Evolutionary conservation across 2,888 invertebrate species (phyloP), one percentile per base, ranked within the genome.

Genomic region (Automeris io): DNA sequence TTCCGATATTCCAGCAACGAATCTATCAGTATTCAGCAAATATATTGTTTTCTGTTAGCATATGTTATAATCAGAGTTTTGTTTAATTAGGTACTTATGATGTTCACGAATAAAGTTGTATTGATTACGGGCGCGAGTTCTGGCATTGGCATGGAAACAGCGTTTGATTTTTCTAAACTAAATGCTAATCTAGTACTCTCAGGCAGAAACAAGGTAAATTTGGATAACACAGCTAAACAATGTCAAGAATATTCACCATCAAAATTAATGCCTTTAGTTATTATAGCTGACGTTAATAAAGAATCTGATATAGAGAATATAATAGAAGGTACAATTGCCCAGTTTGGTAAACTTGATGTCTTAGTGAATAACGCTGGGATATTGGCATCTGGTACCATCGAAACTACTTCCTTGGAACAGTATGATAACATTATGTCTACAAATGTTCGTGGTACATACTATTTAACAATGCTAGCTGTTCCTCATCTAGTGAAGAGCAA

Each of bases 291-390:
- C 48, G 61, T 91, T 18, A 90, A 89, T 1, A 90, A 90, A 42
- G 91, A 93, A 63, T 71, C 65, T 2, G 93, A 93, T 51, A 79
- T 88, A 0, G 86, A 89, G 57, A 78, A 77, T 13, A 88, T 94
- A 39, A 62, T 94, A 1, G 87, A 90, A 2, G 76, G 88, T 22
- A 92, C 93, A 0, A 73, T 95, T 2, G 72, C 88, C 21, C 88
- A 90, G 49, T 92, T 87, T 57, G 88, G 90, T 2, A 89, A 88
- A 61, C 71, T 95, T 4, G 92, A 95, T 79, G 88, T 94, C 16
- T 70, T 95, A 22, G 86, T 95, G 0, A 95, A 96, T 65, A 95
- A 93, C 77, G 96, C 96, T 32, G 96, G 96, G 2, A 89, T 92
- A 31, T 62, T 95, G 26, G 91, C 90, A 54, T 62, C 70, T 1